phyloP scores from a whole-genome alignment of 2,113 vertebrate species.

The Periophthalmus modestus region DNA sequence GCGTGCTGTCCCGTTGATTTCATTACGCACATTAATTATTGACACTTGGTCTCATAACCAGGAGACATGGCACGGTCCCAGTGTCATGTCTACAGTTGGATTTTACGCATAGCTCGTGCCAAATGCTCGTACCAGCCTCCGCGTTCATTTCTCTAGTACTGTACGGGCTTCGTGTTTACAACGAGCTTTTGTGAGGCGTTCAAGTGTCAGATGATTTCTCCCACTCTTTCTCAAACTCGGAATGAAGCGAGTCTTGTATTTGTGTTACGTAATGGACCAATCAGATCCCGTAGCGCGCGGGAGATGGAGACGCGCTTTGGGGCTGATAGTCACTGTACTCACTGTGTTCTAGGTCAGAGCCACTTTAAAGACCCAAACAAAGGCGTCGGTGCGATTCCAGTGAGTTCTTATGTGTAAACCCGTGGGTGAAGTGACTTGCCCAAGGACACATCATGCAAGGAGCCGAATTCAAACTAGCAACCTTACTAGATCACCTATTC shows the following conservation, averaged over 20 bases:
- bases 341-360: neutral
- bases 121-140: conserved; percentile 15
- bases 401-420: no score
- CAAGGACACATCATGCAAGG: no score
- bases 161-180: conserved; percentile 48
- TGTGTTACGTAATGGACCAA: neutral
- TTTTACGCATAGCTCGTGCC: conserved; percentile 10
- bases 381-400: no score
- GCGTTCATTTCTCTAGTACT: conserved; percentile 46
- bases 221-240: neutral
- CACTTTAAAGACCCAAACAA: neutral
- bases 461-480: no score
- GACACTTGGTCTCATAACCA: neutral
- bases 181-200: conserved; percentile 52
- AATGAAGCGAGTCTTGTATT: neutral
- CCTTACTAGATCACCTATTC: no score
- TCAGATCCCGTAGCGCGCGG: neutral
- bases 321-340: neutral
- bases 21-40: conserved; percentile 27
- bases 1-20: conserved; percentile 11
- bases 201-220: conserved; percentile 46
- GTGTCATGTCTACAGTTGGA: conserved; percentile 1
- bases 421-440: no score
- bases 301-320: neutral
- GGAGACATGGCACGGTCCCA: neutral